These are phyloP conservation scores for Tiphia femorata DNA, from an alignment of 2,888 invertebrate genomes.

Conservation along the genomic window DNA sequence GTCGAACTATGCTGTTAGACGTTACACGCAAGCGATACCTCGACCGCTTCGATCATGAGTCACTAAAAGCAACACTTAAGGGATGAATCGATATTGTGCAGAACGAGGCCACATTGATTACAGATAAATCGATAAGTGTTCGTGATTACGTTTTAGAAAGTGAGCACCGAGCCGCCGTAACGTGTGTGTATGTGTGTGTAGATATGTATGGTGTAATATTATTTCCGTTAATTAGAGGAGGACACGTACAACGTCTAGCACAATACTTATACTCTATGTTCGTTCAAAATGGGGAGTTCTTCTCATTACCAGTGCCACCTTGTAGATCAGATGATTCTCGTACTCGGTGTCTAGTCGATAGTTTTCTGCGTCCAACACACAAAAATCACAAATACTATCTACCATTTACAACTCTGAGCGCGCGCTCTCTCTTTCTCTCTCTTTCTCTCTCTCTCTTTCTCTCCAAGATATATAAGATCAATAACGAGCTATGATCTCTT, in stretches of 20 bases:
- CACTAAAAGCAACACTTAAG: too few relatives aligned
- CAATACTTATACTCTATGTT: constrained; percentile 36
- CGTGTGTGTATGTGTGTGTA: too few relatives aligned
- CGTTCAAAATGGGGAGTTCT: constrained; percentile 36
- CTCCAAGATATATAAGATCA: constrained; percentile 32
- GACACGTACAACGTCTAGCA: constrained; percentile 28
- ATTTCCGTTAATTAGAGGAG: constrained; percentile 32
- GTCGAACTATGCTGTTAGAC: too few relatives aligned
- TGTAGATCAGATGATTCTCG: constrained; percentile 97
- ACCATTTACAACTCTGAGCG: constrained; percentile 20
- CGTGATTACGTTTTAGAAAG: too few relatives aligned
- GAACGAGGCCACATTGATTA: too few relatives aligned
- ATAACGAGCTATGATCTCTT: constrained; percentile 8
- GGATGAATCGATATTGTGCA: too few relatives aligned
- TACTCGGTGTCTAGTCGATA: constrained; percentile 97
- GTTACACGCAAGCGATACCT: too few relatives aligned
- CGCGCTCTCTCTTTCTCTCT: not conserved
- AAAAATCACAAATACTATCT: constrained; percentile 63
- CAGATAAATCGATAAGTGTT: too few relatives aligned
- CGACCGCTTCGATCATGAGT: too few relatives aligned
- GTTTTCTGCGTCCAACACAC: constrained; percentile 84
- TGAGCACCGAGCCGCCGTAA: too few relatives aligned
- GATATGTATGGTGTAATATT: not conserved
- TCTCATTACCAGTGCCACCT: constrained; percentile 87
- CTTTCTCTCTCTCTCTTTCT: constrained; percentile 2